Percentiles rank a stretch among this genome's conserved stretches.
Evolutionary conservation across 2,797 vertebrate species (phyloP).

Genomic region (Eptatretus atami): DNA sequence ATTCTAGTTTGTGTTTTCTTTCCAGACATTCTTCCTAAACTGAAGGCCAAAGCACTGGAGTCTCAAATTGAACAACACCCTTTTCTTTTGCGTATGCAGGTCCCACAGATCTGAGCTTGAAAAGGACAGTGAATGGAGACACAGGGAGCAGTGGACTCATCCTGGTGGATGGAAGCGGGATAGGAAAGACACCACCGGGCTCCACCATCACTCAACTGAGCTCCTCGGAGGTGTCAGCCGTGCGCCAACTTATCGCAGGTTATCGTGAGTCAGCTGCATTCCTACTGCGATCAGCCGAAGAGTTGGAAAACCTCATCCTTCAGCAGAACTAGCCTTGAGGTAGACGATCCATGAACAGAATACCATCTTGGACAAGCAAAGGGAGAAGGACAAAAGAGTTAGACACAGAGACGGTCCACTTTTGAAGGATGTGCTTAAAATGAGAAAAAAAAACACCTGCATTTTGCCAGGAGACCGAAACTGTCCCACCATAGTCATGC

Average conservation of each 20-base stretch:
- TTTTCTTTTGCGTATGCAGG: constrained; percentile 15
- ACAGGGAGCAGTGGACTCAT: neutral
- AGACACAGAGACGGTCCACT: no score
- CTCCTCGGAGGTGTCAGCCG: constrained; percentile 31
- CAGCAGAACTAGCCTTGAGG: constrained; percentile 31
- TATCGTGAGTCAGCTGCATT: constrained; percentile 38
- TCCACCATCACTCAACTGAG: constrained; percentile 18
- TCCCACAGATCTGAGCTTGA: constrained; percentile 44
- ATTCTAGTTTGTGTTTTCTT: no score
- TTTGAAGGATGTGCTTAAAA: no score
- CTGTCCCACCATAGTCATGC: no score
- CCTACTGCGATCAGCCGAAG: constrained; percentile 33
- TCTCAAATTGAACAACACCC: no score
- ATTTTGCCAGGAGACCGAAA: no score
- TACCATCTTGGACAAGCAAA: no score
- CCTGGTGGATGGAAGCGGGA: neutral
- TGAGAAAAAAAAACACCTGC: no score
- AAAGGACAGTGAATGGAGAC: constrained; percentile 19
- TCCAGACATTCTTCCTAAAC: no score
- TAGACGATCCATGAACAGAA: no score
- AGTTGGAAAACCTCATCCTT: constrained; percentile 44
- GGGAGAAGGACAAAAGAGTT: no score
- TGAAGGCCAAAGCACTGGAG: no score
- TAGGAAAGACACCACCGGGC: neutral
- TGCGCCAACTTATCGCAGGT: constrained; percentile 33